Base-by-base conservation (phyloP, 2,113 vertebrate genomes). In the Rhynchomys soricoides region DNA sequence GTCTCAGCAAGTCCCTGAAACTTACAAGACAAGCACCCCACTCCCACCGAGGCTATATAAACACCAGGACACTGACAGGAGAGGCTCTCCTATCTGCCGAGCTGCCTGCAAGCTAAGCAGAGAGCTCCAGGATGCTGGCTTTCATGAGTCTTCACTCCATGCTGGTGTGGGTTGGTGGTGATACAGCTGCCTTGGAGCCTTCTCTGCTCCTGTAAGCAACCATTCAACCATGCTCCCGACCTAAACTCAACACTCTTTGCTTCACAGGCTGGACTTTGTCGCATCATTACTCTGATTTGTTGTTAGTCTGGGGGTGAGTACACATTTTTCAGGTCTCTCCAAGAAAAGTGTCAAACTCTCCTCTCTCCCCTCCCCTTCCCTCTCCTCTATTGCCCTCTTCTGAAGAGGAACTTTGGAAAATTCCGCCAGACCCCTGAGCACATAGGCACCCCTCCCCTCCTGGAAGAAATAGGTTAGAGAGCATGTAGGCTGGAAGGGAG, bases 361-460 rank as follows among this genome's bases (percentile, higher is more conserved):
- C 17, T 10, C 7, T n/a, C 10, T 31, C 34, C 11, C 10, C 2
- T 12, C 19, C 9, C 6, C 10, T 8, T 3, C 19, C 26, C 13
- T 2, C 21, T 15, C 26, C 10, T 6, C 3, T 48, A n/a, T n/a
- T n/a, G n/a, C n/a, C n/a, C n/a, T n/a, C n/a, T n/a, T n/a, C n/a
- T n/a, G n/a, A n/a, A n/a, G n/a, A n/a, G n/a, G n/a, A n/a, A n/a
- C n/a, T n/a, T n/a, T n/a, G n/a, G n/a, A n/a, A n/a, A n/a, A n/a
- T n/a, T n/a, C n/a, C n/a, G n/a, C n/a, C n/a, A n/a, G n/a, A n/a
- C n/a, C n/a, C n/a, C n/a, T n/a, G n/a, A n/a, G n/a, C n/a, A n/a
- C n/a, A n/a, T n/a, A n/a, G n/a, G n/a, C n/a, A n/a, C 34, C 5
- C 8, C 24, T 29, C 5, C 9, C 26, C 75, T 34, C 2, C 11